A percentile compares a stretch with the other conserved stretches of the same genome.
These are phyloP conservation scores for Lynx canadensis DNA, from an alignment of 2,113 vertebrate species.

Conservation along the genomic window DNA sequence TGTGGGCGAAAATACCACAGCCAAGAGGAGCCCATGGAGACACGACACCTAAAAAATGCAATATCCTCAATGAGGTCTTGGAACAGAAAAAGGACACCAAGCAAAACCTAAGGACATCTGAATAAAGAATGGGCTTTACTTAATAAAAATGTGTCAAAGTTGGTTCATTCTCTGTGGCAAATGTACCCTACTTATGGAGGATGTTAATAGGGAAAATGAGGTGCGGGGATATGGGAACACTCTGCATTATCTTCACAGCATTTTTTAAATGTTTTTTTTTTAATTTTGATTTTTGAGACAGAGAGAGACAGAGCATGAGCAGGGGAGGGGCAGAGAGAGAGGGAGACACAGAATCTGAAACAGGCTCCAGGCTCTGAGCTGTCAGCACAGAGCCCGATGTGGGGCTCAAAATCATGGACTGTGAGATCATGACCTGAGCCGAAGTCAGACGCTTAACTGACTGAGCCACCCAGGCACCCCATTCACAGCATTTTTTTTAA, in stretches of 20 bases:
- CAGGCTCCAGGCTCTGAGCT: too few relatives aligned
- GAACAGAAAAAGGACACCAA: background rate
- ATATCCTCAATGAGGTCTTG: background rate
- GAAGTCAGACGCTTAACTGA: too few relatives aligned
- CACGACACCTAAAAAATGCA: fast-evolving
- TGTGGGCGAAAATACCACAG: background rate
- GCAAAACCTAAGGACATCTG: background rate
- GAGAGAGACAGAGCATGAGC: too few relatives aligned
- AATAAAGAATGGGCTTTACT: background rate
- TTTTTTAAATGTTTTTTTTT: background rate
- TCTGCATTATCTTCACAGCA: background rate
- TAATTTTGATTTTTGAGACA: too few relatives aligned
- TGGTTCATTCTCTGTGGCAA: too few relatives aligned
- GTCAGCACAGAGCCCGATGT: too few relatives aligned
- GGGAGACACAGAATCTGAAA: too few relatives aligned
- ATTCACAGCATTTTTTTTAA: background rate
- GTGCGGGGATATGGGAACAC: too few relatives aligned
- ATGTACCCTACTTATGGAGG: background rate
- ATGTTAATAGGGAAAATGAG: background rate
- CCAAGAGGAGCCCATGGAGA: background rate
- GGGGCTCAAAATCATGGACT: too few relatives aligned
- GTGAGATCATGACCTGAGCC: too few relatives aligned
- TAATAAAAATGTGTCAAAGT: background rate
- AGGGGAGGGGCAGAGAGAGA: too few relatives aligned
- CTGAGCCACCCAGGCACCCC: too few relatives aligned